Percentiles rank a stretch among this genome's conserved stretches.
These are phyloP conservation scores for Autographa pulchrina DNA, from an alignment of 2,888 invertebrate genomes.

Conservation along the genomic window DNA sequence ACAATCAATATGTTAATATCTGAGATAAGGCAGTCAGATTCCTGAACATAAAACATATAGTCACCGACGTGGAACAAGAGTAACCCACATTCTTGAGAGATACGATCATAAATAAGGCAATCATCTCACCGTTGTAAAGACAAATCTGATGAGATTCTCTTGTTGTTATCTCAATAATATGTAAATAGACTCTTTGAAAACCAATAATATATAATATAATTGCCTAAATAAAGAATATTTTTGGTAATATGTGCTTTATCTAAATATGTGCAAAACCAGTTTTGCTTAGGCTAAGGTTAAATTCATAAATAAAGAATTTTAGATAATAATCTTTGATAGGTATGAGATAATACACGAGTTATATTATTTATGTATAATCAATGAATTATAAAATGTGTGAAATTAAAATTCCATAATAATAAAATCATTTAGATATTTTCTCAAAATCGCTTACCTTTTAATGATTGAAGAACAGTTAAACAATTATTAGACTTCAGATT, in stretches of 20 bases:
- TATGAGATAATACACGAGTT: slow-evolving; percentile 32
- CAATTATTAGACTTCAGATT: slow-evolving; percentile 21
- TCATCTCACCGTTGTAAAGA: slow-evolving; percentile 67
- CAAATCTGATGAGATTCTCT: slow-evolving; percentile 74
- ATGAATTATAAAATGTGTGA: slow-evolving; percentile 13
- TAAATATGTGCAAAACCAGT: slow-evolving; percentile 46
- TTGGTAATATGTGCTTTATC: slow-evolving; percentile 36
- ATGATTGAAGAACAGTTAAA: slow-evolving; percentile 7
- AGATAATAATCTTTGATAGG: slow-evolving; percentile 37
- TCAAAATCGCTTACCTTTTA: slow-evolving; percentile 3
- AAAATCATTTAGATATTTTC: not conserved
- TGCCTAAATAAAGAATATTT: slow-evolving; percentile 31
- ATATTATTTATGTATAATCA: slow-evolving; percentile 12
- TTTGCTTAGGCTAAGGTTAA: slow-evolving; percentile 18
- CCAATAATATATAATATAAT: slow-evolving; percentile 36
- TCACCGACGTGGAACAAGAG: slow-evolving; percentile 79
- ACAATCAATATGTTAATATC: slow-evolving; percentile 88
- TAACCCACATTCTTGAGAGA: slow-evolving; percentile 80
- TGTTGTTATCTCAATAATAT: slow-evolving; percentile 62
- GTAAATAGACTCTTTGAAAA: slow-evolving; percentile 43
- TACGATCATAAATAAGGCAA: slow-evolving; percentile 81
- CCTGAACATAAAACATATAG: slow-evolving; percentile 78
- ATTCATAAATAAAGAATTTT: slow-evolving; percentile 31
- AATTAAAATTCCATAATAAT: not conserved
- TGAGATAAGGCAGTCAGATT: slow-evolving; percentile 84